Evolutionary conservation across 2,797 vertebrate species (phyloP), one percentile per base, ranked within the genome.

Genomic region (Cichlasoma orientale): DNA sequence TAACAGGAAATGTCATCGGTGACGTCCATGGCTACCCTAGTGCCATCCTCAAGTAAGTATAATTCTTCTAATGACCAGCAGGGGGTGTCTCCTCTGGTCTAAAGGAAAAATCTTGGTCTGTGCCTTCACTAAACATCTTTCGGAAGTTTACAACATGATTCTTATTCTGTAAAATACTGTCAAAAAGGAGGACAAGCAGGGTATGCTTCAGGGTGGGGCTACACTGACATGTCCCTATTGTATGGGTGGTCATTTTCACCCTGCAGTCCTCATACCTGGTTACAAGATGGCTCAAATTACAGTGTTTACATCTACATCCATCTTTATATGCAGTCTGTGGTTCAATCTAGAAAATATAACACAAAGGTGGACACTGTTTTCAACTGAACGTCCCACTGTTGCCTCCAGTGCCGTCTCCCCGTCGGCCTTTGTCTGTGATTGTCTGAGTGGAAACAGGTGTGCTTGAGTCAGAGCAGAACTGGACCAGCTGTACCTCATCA

Each of bases 391-490:
- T 27, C 61, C 61, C 61, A 2, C 61, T 4, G 16, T 19, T 47
- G 41, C 61, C 0, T 66, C 0, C 41, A 66, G 41, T 47, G 38
- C 38, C 3, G 23, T 66, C 61, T 47, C 38, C 16, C 38, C 11
- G 21, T 44, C 23, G 3, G 7, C 59, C 59, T 18, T 47, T 47
- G 44, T 47, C 50, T 66, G 59, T 66, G 38, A 47, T 66, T 27
- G 23, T 66, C 61, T 66, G 61, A 66, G 61, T 29, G 14, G 38
- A 66, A 66, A 66, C 61, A 47, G 61, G 38, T 66, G 61, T 47
- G 44, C 41, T 27, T 1, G 61, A 66, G 61, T 47, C 61, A 1
- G 10, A 66, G 61, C 38, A 19, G 38, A 66, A 27, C 41, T 47
- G 61, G 27, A 41, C 61, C 41, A 47, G 61, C 61, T 66, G 61